phyloP scores from a whole-genome alignment of 2,888 invertebrate genomes.

The Odontocolon sp. region DNA sequence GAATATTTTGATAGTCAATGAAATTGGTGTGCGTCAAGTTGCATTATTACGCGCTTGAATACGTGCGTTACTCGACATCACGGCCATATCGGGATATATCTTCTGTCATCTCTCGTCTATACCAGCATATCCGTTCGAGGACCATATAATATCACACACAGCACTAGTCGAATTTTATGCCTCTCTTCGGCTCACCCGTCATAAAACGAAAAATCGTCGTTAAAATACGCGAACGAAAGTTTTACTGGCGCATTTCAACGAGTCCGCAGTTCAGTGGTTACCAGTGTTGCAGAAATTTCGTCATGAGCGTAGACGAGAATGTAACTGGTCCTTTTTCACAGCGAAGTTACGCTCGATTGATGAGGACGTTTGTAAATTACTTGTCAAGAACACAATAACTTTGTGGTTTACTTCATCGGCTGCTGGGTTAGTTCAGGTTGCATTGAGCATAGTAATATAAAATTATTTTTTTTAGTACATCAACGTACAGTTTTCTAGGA shows the following conservation, averaged over 20 bases:
- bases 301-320: too few species aligned
- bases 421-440: too few species aligned
- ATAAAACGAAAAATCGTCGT: slow-evolving; percentile 13
- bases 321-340: too few species aligned
- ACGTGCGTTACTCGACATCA: slow-evolving; percentile 5
- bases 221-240: slow-evolving; percentile 22
- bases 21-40: slow-evolving; percentile 8
- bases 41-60: slow-evolving; percentile 15
- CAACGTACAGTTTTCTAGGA: too few species aligned
- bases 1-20: slow-evolving; percentile 2
- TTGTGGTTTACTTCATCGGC: too few species aligned
- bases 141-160: background rate
- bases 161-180: slow-evolving; percentile 25
- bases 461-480: too few species aligned
- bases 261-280: slow-evolving; percentile 20
- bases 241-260: slow-evolving; percentile 22
- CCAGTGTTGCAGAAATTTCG: slow-evolving; percentile 14
- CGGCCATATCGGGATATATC: background rate
- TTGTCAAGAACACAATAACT: too few species aligned
- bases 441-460: too few species aligned
- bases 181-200: slow-evolving; percentile 3
- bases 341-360: too few species aligned
- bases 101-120: slow-evolving; percentile 13
- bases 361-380: too few species aligned
- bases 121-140: slow-evolving; percentile 3